Base-by-base conservation (phyloP, 2,797 vertebrate genomes). In the Numenius phaeopus region DNA sequence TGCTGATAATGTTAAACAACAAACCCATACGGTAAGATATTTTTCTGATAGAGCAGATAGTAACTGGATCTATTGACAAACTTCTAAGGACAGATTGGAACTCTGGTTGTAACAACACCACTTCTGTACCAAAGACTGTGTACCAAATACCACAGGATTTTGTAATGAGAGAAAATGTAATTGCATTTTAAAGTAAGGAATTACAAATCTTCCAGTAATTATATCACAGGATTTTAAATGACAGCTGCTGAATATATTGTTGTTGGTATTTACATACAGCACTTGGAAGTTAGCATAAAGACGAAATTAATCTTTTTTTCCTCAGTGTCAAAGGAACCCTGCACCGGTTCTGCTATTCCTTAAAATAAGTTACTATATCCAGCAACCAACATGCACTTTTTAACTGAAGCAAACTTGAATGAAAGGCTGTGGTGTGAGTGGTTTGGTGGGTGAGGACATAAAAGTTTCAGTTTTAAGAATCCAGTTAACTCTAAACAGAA, bases 401-500 rank as follows among this genome's bases (percentile, higher is more conserved):
- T 62, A 94, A 84, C 58, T 73, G 89, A 58, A 66, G 77, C 5
- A 80, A 91, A 69, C 79, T 64, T 87, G 72, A 96, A 89, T 44
- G 49, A 95, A 57, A 8, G 22, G 58, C 81, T 86, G 64, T 67
- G 65, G 88, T 83, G 73, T 85, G 89, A 94, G 27, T 52, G 81
- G 69, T 91, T 87, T 91, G 69, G 50, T 81, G 50, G 42, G 21
- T 71, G 14, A 87, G 61, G 54, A 91, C 86, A 92, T 77, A 44
- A 49, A 58, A 10, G 34, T 46, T 96, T 94, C 84, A 87, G 72
- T 94, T 96, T 97, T 69, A 92, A 27, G 50, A 84, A 86, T 49
- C 59, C n/a, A n/a, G 18, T 85, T 62, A 87, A 87, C 73, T 79
- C 30, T 84, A 90, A 90, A 83, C 5, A 49, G 58, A 75, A 83